These are phyloP conservation scores for Teleogryllus occipitalis DNA, from an alignment of 1,140 invertebrate species.

Conservation along the genomic window DNA sequence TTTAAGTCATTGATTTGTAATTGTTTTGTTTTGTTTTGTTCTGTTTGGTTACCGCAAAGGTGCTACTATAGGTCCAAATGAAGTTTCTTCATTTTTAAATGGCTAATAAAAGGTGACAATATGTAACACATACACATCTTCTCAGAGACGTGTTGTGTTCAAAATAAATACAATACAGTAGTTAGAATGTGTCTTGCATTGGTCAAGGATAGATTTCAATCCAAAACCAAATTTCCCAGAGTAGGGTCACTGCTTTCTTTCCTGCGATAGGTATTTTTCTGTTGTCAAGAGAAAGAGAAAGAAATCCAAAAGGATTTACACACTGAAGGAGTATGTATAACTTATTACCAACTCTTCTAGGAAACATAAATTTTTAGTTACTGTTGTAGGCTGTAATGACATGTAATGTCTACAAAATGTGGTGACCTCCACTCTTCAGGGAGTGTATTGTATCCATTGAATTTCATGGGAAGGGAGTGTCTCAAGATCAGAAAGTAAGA, in stretches of 20 bases:
- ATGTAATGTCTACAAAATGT: constrained; percentile 7
- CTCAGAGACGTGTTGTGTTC: constrained; percentile 21
- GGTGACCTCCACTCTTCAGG: background rate
- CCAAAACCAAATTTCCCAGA: constrained; percentile 25
- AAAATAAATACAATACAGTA: constrained; percentile 25
- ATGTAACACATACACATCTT: background rate
- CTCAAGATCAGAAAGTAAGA: background rate
- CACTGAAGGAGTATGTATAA: constrained; percentile 5
- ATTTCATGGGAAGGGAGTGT: background rate
- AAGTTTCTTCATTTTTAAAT: constrained; percentile 15
- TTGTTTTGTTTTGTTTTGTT: background rate
- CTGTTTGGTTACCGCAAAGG: constrained; percentile 14
- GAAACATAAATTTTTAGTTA: background rate
- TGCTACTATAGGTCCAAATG: constrained; percentile 15
- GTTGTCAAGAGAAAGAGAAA: constrained; percentile 24
- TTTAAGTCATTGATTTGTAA: constrained; percentile 21
- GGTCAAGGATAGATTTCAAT: constrained; percentile 20
- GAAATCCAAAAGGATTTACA: background rate
- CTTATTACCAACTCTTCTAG: constrained; percentile 7
- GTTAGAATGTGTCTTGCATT: constrained; percentile 18
- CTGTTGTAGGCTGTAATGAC: background rate
- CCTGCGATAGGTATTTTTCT: constrained; percentile 29
- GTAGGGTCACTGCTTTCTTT: constrained; percentile 27
- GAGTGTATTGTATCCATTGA: background rate
- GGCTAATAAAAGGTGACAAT: background rate